These are phyloP conservation scores for Iselma pallidipennis DNA, from an alignment of 2,888 invertebrate species.

Conservation along the genomic window DNA sequence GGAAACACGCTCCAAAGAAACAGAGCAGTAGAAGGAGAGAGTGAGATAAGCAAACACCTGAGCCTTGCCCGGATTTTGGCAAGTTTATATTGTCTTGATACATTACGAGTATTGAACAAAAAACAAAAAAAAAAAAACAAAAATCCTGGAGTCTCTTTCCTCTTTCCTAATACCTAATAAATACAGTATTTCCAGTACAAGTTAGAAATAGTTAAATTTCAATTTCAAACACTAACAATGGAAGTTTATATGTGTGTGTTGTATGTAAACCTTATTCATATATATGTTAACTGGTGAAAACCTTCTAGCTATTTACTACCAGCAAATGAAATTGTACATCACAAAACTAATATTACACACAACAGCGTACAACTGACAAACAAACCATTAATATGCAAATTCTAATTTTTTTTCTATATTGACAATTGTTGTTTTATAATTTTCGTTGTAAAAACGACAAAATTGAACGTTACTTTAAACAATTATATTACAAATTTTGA, in stretches of 20 bases:
- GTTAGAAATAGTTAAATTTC: slow-evolving; percentile 32
- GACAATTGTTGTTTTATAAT: not conserved
- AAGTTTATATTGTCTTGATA: not conserved
- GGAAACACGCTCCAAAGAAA: not conserved
- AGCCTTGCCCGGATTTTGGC: not conserved
- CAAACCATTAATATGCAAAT: slow-evolving; percentile 12
- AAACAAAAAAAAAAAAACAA: no score
- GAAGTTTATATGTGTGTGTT: slow-evolving; percentile 9
- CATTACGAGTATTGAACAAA: no score
- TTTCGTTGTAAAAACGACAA: no score
- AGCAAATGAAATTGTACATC: slow-evolving; percentile 29
- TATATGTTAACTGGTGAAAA: slow-evolving; percentile 22
- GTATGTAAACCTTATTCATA: slow-evolving; percentile 12
- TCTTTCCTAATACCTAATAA: no score
- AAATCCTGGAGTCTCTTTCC: no score
- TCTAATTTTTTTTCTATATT: slow-evolving; percentile 12
- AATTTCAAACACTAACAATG: slow-evolving; percentile 42
- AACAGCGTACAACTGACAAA: slow-evolving; percentile 7
- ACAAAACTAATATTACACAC: slow-evolving; percentile 16
- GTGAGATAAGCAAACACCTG: not conserved
- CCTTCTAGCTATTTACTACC: slow-evolving; percentile 32
- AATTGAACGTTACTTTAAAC: no score
- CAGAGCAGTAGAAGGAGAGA: not conserved
- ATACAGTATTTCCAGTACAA: no score
- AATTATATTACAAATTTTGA: no score